Conservation (phyloP, 2,113 vertebrate species). For the Nothoprocta perdicaria region DNA sequence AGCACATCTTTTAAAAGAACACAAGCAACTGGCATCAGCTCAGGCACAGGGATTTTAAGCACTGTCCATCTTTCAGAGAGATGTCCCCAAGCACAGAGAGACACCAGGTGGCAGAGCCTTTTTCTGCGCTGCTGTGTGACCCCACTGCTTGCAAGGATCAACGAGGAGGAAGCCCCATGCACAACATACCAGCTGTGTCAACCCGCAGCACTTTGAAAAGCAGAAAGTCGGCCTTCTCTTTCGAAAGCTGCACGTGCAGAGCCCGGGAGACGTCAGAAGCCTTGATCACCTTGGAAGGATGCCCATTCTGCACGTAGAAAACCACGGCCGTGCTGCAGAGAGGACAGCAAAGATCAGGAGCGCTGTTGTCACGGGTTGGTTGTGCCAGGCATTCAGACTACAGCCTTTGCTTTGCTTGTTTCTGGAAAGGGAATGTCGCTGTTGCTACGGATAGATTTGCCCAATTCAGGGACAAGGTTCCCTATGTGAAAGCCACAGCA, state of each 20-base stretch:
- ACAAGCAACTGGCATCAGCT: background rate
- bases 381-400: background rate
- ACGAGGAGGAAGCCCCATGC: background rate
- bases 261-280: constrained; percentile 78
- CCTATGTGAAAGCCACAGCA: background rate
- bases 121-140: background rate
- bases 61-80: background rate
- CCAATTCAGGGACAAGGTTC: too few species aligned
- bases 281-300: constrained; percentile 74
- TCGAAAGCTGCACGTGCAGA: constrained; percentile 82
- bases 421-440: background rate
- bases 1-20: background rate
- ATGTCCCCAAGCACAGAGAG: background rate
- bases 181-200: constrained; percentile 84
- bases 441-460: background rate
- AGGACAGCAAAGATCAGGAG: background rate
- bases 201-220: constrained; percentile 89
- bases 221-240: constrained; percentile 86
- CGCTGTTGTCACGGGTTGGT: background rate
- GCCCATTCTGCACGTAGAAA: constrained; percentile 82
- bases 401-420: background rate
- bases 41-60: background rate
- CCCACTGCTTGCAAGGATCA: background rate
- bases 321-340: constrained; percentile 83
- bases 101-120: background rate